phyloP scores from a whole-genome alignment of 2,888 invertebrate species.

The Agrypnus murinus region DNA sequence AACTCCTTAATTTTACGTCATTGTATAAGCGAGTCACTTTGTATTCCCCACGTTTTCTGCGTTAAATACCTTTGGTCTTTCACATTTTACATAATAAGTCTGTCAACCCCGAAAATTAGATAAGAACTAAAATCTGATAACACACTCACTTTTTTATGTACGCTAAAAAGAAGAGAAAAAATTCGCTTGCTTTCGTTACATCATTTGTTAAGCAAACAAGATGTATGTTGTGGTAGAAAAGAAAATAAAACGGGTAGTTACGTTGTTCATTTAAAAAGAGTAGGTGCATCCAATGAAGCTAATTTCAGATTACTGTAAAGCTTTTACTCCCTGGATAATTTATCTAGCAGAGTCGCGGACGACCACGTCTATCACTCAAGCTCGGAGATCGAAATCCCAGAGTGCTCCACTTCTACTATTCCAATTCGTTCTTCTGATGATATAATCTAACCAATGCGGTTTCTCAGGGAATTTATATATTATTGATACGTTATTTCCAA shows the following conservation, averaged over 20 bases:
- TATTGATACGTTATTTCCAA: too few species aligned
- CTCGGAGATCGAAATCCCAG: conserved; percentile 32
- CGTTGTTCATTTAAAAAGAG: conserved; percentile 14
- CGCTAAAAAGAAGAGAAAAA: not conserved
- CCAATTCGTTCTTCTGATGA: conserved; percentile 14
- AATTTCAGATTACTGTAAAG: conserved; percentile 32
- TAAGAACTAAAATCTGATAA: conserved; percentile 10
- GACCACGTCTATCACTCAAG: conserved; percentile 37
- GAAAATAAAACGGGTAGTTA: not conserved
- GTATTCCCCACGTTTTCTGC: conserved; percentile 17
- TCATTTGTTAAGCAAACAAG: too few species aligned
- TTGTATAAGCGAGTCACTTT: conserved; percentile 14
- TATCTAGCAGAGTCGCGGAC: conserved; percentile 27
- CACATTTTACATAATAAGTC: conserved; percentile 26
- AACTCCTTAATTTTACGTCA: conserved; percentile 12
- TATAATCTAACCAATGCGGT: not conserved
- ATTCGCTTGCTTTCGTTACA: too few species aligned
- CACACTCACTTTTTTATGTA: not conserved
- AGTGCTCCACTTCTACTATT: conserved; percentile 20
- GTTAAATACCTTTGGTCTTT: conserved; percentile 15
- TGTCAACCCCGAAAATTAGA: conserved; percentile 18
- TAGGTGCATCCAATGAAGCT: conserved; percentile 18
- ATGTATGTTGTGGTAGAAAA: too few species aligned
- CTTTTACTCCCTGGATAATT: conserved; percentile 34
- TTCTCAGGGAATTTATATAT: conserved; percentile 20